Evolutionary conservation across 2,888 invertebrate species (phyloP).

Genomic region (Phoenoteleia sp.): DNA sequence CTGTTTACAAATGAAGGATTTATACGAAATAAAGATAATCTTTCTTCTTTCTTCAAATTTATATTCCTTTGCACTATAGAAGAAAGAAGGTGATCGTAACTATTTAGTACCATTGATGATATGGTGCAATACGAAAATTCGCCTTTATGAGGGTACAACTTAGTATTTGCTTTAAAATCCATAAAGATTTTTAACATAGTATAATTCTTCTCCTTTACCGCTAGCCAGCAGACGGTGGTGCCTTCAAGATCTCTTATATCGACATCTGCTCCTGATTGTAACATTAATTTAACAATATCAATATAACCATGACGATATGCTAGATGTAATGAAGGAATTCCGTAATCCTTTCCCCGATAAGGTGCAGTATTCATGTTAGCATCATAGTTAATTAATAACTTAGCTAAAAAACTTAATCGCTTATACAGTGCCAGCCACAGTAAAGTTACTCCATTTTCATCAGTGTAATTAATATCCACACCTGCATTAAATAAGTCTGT

Average conservation of each 20-base stretch:
- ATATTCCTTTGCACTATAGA: no score
- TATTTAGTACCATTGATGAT: not conserved
- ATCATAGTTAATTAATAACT: not conserved
- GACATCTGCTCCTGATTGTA: not conserved
- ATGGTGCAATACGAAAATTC: not conserved
- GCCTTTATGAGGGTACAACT: not conserved
- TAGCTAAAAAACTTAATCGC: not conserved
- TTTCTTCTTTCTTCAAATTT: no score
- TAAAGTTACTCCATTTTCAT: not conserved
- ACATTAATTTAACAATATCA: not conserved
- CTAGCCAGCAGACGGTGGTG: not conserved
- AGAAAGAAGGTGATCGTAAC: no score
- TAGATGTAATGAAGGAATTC: not conserved
- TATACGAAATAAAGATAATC: no score
- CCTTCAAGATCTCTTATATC: not conserved
- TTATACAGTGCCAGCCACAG: not conserved
- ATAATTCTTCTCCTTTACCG: not conserved
- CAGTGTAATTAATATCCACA: not conserved
- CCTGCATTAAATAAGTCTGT: not conserved
- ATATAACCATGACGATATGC: not conserved
- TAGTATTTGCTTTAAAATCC: not conserved
- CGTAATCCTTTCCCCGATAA: not conserved
- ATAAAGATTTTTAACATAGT: constrained; percentile 3
- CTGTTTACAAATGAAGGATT: no score
- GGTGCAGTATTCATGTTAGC: constrained; percentile 5